Conservation (phyloP, 2,888 invertebrate species). For the Argyresthia albistria region DNA sequence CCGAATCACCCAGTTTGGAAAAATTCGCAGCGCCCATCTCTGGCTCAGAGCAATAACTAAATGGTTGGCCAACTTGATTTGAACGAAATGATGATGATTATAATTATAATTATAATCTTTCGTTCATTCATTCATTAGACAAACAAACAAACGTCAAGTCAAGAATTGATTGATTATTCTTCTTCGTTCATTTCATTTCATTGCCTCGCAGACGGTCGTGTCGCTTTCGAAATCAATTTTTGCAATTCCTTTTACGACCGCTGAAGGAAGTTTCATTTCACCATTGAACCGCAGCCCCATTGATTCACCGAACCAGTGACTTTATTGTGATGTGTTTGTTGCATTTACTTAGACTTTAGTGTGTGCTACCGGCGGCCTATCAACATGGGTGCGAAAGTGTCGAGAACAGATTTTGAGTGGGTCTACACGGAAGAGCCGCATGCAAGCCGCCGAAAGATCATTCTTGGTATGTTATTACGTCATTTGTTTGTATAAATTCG, state of each 20-base stretch:
- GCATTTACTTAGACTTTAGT: too few relatives aligned
- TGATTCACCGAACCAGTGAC: too few relatives aligned
- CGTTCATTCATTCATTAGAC: too few relatives aligned
- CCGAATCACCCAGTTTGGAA: too few relatives aligned
- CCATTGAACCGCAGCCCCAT: not conserved
- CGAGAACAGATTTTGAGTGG: conserved; percentile 98
- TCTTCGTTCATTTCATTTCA: not conserved
- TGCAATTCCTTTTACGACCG: not conserved
- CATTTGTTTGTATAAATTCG: conserved; percentile 5
- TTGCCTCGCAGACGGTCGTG: not conserved
- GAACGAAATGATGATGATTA: too few relatives aligned
- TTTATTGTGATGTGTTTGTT: too few relatives aligned
- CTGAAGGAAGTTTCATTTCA: not conserved
- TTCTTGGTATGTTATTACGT: conserved; percentile 78
- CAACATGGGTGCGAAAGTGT: conserved; percentile 94
- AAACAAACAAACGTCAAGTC: not conserved
- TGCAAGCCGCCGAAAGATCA: conserved; percentile 92
- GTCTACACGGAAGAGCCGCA: conserved; percentile 98
- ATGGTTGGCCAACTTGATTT: too few relatives aligned
- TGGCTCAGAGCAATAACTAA: too few relatives aligned
- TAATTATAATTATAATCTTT: too few relatives aligned
- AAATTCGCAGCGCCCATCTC: too few relatives aligned
- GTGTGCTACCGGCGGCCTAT: not conserved
- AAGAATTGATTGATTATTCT: not conserved
- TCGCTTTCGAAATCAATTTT: not conserved